Evolutionary conservation across 2,797 vertebrate genomes (phyloP).

Genomic region (Spinus olivaceus): DNA sequence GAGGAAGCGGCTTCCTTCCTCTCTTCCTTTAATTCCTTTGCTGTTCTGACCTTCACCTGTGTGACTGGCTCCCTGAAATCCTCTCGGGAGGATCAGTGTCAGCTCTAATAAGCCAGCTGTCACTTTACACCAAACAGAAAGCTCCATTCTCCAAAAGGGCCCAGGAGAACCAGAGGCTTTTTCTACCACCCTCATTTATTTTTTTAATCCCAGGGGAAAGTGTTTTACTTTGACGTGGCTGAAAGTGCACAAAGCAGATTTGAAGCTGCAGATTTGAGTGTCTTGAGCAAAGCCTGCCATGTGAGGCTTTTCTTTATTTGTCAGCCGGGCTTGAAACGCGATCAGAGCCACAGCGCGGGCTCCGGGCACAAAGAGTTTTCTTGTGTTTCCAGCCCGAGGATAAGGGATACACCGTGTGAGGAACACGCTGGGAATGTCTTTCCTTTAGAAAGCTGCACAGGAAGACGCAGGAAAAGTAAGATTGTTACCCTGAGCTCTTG

Average conservation of each 20-base stretch:
- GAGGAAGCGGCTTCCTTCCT: slow-evolving; percentile 15
- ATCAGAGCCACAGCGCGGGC: not conserved
- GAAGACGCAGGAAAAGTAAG: not conserved
- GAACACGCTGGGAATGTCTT: not conserved
- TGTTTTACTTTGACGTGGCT: not conserved
- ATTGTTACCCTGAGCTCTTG: not conserved
- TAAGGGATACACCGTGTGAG: not conserved
- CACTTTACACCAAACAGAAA: slow-evolving; percentile 68
- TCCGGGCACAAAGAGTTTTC: not conserved
- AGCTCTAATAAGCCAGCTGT: slow-evolving; percentile 69
- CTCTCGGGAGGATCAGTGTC: slow-evolving; percentile 70
- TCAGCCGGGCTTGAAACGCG: not conserved
- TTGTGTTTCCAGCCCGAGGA: slow-evolving; percentile 5
- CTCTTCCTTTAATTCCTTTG: slow-evolving; percentile 51
- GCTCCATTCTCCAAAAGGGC: slow-evolving; percentile 65
- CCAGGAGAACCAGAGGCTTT: not conserved
- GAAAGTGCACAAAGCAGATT: not conserved
- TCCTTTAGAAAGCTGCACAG: not conserved
- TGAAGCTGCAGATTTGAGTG: not conserved
- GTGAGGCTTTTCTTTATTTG: slow-evolving; percentile 39
- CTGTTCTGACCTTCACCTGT: slow-evolving; percentile 56
- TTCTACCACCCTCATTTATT: not conserved
- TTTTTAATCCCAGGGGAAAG: not conserved
- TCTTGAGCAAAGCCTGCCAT: slow-evolving; percentile 5
- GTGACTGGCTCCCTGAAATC: slow-evolving; percentile 51